These are phyloP conservation scores for Myzus persicae DNA, from an alignment of 1,140 invertebrate species.

Conservation along the genomic window DNA sequence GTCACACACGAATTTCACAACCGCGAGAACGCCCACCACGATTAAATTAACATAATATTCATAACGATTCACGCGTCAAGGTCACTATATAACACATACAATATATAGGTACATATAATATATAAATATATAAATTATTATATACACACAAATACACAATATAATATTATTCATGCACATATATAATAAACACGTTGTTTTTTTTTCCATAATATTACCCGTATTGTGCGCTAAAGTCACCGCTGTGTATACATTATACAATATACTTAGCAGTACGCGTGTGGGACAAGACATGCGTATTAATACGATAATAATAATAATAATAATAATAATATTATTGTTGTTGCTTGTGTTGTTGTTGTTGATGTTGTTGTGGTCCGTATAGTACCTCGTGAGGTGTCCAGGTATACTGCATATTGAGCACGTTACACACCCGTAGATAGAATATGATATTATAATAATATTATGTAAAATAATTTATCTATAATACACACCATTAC, in stretches of 20 bases:
- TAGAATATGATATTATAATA: not conserved
- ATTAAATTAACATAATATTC: conserved; percentile 1
- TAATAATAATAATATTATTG: not conserved
- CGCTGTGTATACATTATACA: not conserved
- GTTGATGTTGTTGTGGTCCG: not conserved
- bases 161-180: not conserved
- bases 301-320: not conserved
- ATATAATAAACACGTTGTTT: conserved; percentile 2
- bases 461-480: not conserved
- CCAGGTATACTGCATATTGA: not conserved
- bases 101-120: not conserved
- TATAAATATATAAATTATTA: not conserved
- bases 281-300: not conserved
- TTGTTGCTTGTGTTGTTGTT: not conserved
- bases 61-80: conserved; percentile 1
- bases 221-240: not conserved
- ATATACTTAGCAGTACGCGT: not conserved
- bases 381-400: not conserved
- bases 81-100: not conserved
- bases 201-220: not conserved
- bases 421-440: not conserved
- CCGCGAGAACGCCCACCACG: not conserved
- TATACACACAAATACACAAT: not conserved
- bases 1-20: not conserved
- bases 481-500: not conserved